Evolutionary conservation across 2,113 vertebrate species (phyloP).

Genomic region (Diadophis punctatus): DNA sequence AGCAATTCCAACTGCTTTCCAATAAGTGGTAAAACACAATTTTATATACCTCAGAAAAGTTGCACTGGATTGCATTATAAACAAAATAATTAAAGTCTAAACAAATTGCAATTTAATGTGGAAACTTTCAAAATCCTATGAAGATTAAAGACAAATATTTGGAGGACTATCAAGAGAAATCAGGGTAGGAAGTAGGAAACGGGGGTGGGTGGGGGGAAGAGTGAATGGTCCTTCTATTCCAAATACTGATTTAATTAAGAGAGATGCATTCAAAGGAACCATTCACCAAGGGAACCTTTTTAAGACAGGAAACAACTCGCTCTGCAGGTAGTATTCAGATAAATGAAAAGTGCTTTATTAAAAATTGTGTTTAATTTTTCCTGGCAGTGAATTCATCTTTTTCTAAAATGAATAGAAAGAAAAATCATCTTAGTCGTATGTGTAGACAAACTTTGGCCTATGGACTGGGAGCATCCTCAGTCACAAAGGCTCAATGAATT

Average conservation of each 20-base stretch:
- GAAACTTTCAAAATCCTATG: neutral
- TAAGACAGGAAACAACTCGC: neutral
- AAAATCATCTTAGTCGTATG: neutral
- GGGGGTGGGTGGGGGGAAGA: neutral
- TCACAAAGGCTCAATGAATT: neutral
- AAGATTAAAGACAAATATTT: neutral
- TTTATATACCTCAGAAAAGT: neutral
- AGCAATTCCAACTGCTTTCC: neutral
- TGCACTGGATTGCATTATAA: neutral
- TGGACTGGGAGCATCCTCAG: neutral
- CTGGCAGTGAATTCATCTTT: neutral
- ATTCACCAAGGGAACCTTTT: neutral
- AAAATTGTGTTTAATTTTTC: neutral
- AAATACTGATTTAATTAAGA: neutral
- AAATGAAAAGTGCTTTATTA: slow-evolving; percentile 27
- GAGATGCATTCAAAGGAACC: neutral
- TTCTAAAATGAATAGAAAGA: slow-evolving; percentile 24
- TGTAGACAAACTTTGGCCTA: neutral
- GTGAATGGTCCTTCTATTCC: neutral
- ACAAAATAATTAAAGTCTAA: neutral
- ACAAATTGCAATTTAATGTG: neutral
- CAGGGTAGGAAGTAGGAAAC: neutral
- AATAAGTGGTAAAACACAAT: neutral
- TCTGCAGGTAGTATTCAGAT: slow-evolving; percentile 11
- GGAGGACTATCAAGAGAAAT: neutral